Conservation (phyloP, 2,797 vertebrate genomes). For the Trematomus bernacchii region DNA sequence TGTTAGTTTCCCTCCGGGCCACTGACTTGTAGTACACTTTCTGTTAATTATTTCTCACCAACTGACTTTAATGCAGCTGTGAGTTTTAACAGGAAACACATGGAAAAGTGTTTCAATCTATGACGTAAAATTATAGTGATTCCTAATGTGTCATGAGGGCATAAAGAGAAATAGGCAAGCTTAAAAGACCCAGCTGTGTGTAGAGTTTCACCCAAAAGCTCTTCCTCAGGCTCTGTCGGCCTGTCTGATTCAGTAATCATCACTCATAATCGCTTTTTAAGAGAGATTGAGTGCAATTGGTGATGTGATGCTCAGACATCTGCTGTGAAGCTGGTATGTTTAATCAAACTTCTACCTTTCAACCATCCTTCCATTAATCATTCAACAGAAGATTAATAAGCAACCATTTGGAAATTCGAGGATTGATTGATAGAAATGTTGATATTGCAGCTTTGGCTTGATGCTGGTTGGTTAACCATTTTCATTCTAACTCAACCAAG, state of each 20-base stretch:
- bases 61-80: conserved; percentile 37
- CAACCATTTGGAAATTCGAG: too few relatives aligned
- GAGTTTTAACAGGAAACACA: conserved; percentile 48
- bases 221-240: conserved; percentile 41
- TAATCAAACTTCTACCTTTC: background rate
- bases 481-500: too few relatives aligned
- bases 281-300: conserved; percentile 18
- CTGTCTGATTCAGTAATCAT: conserved; percentile 52
- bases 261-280: conserved; percentile 31
- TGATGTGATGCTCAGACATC: background rate
- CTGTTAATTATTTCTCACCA: conserved; percentile 52
- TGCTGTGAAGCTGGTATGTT: background rate
- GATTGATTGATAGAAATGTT: too few relatives aligned
- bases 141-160: conserved; percentile 46
- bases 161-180: conserved; percentile 28
- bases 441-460: too few relatives aligned
- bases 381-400: too few relatives aligned
- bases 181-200: conserved; percentile 61
- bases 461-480: too few relatives aligned
- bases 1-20: conserved; percentile 36
- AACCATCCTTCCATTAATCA: background rate
- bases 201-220: conserved; percentile 37
- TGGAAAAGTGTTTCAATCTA: conserved; percentile 23
- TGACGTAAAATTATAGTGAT: conserved; percentile 35
- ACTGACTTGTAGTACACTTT: conserved; percentile 13